phyloP scores from a whole-genome alignment of 2,888 invertebrate genomes.

The Synanthedon tipuliformis region DNA sequence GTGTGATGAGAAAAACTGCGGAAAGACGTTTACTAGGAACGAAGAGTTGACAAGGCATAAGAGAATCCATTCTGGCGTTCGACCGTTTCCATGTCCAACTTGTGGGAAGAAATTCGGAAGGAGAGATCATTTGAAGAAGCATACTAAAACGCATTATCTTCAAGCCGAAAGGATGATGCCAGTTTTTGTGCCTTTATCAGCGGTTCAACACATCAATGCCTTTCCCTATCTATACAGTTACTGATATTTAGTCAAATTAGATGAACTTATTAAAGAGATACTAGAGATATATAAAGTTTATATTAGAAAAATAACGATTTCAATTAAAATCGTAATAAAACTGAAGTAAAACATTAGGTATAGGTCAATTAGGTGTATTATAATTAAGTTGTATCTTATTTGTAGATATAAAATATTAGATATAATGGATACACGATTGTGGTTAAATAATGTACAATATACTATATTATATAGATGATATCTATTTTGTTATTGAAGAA shows the following conservation, averaged over 20 bases:
- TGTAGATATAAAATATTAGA: too few relatives aligned
- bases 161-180: constrained; percentile 73
- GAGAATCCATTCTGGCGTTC: constrained; percentile 86
- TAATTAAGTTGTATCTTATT: too few relatives aligned
- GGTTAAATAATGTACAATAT: too few relatives aligned
- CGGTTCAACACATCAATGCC: constrained; percentile 45
- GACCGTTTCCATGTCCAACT: constrained; percentile 86
- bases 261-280: background rate
- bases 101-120: constrained; percentile 95
- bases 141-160: constrained; percentile 84
- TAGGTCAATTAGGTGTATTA: too few relatives aligned
- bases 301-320: too few relatives aligned
- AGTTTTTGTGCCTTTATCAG: constrained; percentile 71
- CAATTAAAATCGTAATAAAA: too few relatives aligned
- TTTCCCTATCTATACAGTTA: constrained; percentile 71
- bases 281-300: too few relatives aligned
- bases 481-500: too few relatives aligned
- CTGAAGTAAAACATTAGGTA: too few relatives aligned
- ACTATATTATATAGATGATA: too few relatives aligned
- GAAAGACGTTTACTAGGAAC: constrained; percentile 91
- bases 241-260: constrained; percentile 23
- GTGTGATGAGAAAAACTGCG: constrained; percentile 86
- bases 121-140: constrained; percentile 95
- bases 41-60: constrained; percentile 93
- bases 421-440: too few relatives aligned